Percentiles rank a stretch among this genome's conserved stretches.
Conservation (phyloP, 37 sponge, comb jelly and placozoan species). For the Ianthella basta region DNA sequence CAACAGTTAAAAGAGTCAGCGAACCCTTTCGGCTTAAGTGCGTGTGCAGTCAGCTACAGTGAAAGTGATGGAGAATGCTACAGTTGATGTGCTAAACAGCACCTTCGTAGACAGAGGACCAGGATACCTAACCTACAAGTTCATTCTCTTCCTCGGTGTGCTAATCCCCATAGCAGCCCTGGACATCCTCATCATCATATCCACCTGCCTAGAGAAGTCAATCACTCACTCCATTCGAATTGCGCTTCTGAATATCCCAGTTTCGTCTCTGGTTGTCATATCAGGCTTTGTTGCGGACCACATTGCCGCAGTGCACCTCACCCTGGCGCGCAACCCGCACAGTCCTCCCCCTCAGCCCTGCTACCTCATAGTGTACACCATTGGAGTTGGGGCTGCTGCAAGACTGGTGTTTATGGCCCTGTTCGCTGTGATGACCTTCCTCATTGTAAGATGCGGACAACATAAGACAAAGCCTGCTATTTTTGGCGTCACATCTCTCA, state of each 20-base stretch:
- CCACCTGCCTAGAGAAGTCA: neutral
- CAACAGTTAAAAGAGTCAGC: too few species aligned
- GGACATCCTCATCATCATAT: neutral
- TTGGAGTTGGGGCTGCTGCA: slow-evolving; percentile 5
- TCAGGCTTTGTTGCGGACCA: neutral
- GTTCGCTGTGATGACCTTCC: neutral
- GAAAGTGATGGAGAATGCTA: too few species aligned
- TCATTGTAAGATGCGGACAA: neutral
- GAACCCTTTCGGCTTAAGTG: too few species aligned
- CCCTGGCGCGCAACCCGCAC: neutral
- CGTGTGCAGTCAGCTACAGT: too few species aligned
- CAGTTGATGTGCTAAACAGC: too few species aligned
- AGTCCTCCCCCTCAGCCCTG: neutral
- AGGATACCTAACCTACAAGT: neutral
- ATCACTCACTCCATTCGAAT: neutral
- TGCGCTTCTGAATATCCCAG: slow-evolving; percentile 1
- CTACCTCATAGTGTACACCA: slow-evolving; percentile 1
- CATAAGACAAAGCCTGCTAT: neutral
- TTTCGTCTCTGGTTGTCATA: neutral
- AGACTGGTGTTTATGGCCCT: slow-evolving; percentile 15
- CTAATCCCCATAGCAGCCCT: neutral
- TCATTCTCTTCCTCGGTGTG: neutral
- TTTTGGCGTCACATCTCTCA: neutral
- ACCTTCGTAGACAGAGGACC: slow-evolving; percentile 24
- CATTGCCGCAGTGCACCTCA: neutral